Conservation (phyloP, 2,888 invertebrate species). For the Desoria tigrina region DNA sequence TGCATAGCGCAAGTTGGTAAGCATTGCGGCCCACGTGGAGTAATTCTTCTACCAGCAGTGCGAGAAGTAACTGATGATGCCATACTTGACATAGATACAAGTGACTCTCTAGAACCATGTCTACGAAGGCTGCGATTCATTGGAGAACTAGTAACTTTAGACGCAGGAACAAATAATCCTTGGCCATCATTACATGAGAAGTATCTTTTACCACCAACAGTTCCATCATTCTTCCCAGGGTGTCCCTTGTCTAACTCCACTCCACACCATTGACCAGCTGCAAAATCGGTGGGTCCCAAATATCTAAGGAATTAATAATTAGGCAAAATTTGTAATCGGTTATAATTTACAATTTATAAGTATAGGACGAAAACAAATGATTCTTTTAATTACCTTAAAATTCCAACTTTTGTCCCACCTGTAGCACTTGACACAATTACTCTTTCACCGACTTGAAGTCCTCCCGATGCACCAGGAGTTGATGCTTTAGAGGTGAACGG, state of each 20-base stretch:
- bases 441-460: slow-evolving; percentile 68
- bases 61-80: slow-evolving; percentile 59
- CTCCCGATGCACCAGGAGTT: slow-evolving; percentile 19
- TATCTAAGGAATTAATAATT: no score
- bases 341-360: no score
- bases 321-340: no score
- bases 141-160: slow-evolving; percentile 85
- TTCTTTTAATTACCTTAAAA: no score
- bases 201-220: slow-evolving; percentile 89
- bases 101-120: slow-evolving; percentile 81
- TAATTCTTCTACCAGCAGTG: slow-evolving; percentile 35
- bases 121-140: slow-evolving; percentile 68
- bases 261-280: slow-evolving; percentile 91
- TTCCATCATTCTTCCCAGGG: slow-evolving; percentile 90
- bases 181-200: slow-evolving; percentile 87
- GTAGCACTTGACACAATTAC: slow-evolving; percentile 81
- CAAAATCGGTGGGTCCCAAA: slow-evolving; percentile 86
- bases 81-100: slow-evolving; percentile 65
- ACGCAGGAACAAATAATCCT: slow-evolving; percentile 89
- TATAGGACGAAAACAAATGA: no score
- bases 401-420: slow-evolving; percentile 88
- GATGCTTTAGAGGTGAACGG: slow-evolving; percentile 19
- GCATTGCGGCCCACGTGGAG: slow-evolving; percentile 41
- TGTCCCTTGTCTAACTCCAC: slow-evolving; percentile 89
- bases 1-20: slow-evolving; percentile 48